Conservation (phyloP, 2,797 vertebrate genomes). For the Heteromormyrus szaboi region DNA sequence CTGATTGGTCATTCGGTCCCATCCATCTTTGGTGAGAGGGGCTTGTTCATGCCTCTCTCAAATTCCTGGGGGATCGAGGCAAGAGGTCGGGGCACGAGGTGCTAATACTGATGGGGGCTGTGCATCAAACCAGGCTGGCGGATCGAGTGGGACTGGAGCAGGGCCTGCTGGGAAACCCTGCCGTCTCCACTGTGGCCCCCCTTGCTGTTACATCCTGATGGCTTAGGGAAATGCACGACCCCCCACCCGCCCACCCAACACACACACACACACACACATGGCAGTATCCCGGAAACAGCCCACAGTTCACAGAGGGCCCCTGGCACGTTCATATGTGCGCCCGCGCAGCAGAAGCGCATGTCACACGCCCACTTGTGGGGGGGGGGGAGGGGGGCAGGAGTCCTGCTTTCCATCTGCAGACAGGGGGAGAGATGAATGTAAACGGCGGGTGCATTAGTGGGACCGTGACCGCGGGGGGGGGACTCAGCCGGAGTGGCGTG, state of each 20-base stretch:
- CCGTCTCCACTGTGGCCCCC: neutral
- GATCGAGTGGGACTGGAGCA: neutral
- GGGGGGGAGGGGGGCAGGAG: neutral
- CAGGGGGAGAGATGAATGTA: constrained; percentile 27
- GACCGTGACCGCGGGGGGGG: constrained; percentile 26
- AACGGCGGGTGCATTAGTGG: constrained; percentile 29
- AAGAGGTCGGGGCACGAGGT: neutral
- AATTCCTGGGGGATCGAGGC: neutral
- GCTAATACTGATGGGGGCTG: neutral
- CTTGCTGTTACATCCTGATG: neutral
- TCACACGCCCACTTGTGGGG: neutral
- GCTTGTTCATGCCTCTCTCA: neutral
- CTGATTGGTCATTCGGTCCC: neutral
- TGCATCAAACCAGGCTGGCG: neutral
- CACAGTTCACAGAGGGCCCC: neutral
- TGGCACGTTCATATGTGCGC: neutral
- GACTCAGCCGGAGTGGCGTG: constrained; percentile 44
- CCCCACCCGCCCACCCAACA: neutral
- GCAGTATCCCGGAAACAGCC: neutral
- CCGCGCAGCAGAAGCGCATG: neutral
- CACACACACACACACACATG: neutral
- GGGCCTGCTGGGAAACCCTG: neutral
- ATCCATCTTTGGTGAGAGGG: neutral
- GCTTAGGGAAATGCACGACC: neutral
- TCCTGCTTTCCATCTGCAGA: constrained; percentile 16